These are phyloP conservation scores for Andrena camellia DNA, from an alignment of 2,888 invertebrate species.

Conservation along the genomic window DNA sequence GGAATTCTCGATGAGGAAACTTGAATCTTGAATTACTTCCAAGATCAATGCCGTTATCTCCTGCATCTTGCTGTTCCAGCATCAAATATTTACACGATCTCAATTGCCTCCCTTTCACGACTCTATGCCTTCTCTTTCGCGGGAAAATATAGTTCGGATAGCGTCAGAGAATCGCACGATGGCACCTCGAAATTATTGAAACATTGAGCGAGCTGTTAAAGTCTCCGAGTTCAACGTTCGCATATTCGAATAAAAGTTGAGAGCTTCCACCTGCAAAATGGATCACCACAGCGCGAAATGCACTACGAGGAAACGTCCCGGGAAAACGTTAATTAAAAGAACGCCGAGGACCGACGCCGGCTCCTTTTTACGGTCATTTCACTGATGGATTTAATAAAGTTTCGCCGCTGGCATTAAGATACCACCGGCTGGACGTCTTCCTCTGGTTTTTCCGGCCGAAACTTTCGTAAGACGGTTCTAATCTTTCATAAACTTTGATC, in stretches of 20 bases:
- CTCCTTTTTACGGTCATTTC: slow-evolving; percentile 30
- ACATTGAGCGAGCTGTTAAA: too few species aligned
- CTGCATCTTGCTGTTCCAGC: slow-evolving; percentile 20
- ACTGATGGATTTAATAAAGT: slow-evolving; percentile 41
- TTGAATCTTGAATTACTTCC: slow-evolving; percentile 55
- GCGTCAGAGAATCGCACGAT: too few species aligned
- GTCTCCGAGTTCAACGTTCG: too few species aligned
- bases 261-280: neutral
- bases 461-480: slow-evolving; percentile 24
- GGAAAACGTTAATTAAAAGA: slow-evolving; percentile 44
- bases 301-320: neutral
- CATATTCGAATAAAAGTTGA: neutral
- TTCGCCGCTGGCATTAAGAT: slow-evolving; percentile 30
- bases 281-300: neutral
- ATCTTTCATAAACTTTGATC: slow-evolving; percentile 24
- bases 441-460: slow-evolving; percentile 7
- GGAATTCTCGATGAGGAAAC: slow-evolving; percentile 52
- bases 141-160: too few species aligned
- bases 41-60: slow-evolving; percentile 45
- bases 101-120: neutral
- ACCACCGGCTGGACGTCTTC: slow-evolving; percentile 12
- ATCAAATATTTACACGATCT: slow-evolving; percentile 39
- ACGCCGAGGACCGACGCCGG: slow-evolving; percentile 11
- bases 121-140: neutral
- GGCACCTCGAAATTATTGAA: too few species aligned